Base-by-base conservation (phyloP, 2,113 vertebrate species). In the Muntiacus muntjak region DNA sequence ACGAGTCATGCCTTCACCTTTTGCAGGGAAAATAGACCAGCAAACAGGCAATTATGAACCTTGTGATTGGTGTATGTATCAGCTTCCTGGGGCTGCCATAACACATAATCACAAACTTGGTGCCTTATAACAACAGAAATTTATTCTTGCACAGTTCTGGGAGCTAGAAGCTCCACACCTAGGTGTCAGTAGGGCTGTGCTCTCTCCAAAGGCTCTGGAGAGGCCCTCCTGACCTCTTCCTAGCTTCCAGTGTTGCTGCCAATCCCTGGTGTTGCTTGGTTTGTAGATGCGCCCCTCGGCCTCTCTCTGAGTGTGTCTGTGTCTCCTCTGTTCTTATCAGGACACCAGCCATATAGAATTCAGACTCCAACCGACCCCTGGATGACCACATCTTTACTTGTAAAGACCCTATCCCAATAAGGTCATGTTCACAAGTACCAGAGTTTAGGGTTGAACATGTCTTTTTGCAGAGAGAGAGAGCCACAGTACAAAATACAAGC, bases 281-380 rank as follows among this genome's bases (percentile, higher is more conserved):
- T 33, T 60, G n/a, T 17, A 28, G 36, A 57, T 1, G 1, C 9
- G 1, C 55, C 4, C 2, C 26, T 26, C 13, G 60, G 33, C 6
- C 36, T 43, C 30, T 58, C 30, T 3, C 47, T 5, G 5, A 4
- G 17, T 16, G 52, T 54, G 28, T 36, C 16, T 54, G 6, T 25
- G 5, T 79, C 33, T 30, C 28, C 30, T 57, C 25, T 87, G 15
- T 36, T 84, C 57, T 55, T 45, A 15, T 47, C 5, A 60, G 43
- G 10, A 58, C 26, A 12, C 17, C 26, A 58, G 7, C 45, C 15
- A 15, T n/a, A 23, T 8, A 87, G 58, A 74, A 12, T 17, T 45
- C 43, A 47, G 40, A 23, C 5, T 30, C 50, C 17, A 26, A 17
- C 21, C 4, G 10, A 15, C 43, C 57, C 58, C 26, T 19, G 17